Evolutionary conservation across 2,797 vertebrate species (phyloP).

Genomic region (Mergus octosetaceus): DNA sequence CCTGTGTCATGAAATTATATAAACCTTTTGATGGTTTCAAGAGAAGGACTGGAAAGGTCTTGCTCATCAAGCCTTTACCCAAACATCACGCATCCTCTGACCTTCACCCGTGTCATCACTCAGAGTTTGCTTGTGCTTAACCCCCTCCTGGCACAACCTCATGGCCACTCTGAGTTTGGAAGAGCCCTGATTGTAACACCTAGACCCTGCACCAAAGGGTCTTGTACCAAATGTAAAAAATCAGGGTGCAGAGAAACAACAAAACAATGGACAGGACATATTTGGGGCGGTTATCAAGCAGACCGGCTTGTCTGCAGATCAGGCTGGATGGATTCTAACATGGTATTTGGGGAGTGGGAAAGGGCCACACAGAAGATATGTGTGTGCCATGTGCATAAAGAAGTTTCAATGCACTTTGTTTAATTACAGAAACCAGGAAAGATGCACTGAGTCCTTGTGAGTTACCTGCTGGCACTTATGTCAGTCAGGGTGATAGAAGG

Average conservation of each 20-base stretch:
- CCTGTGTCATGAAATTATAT: background rate
- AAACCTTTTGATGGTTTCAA: background rate
- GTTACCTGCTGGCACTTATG: background rate
- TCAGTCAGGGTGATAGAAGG: background rate
- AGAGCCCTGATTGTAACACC: background rate
- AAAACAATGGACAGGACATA: background rate
- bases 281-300: background rate
- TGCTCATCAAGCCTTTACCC: slow-evolving; percentile 61
- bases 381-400: accelerated
- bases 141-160: slow-evolving; percentile 67
- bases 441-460: background rate
- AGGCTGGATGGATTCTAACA: background rate
- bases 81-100: slow-evolving; percentile 81
- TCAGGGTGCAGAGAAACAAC: background rate
- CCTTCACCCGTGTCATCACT: slow-evolving; percentile 81
- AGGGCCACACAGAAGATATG: accelerated
- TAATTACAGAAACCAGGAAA: background rate
- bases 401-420: background rate
- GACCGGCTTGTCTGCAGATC: background rate
- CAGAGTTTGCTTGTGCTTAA: slow-evolving; percentile 78
- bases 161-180: slow-evolving; percentile 70
- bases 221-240: background rate
- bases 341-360: background rate
- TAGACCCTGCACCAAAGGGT: background rate
- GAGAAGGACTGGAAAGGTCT: background rate